These are phyloP conservation scores for Pseudolaguvia tuberculata DNA, from an alignment of 2,113 vertebrate species.

Conservation along the genomic window DNA sequence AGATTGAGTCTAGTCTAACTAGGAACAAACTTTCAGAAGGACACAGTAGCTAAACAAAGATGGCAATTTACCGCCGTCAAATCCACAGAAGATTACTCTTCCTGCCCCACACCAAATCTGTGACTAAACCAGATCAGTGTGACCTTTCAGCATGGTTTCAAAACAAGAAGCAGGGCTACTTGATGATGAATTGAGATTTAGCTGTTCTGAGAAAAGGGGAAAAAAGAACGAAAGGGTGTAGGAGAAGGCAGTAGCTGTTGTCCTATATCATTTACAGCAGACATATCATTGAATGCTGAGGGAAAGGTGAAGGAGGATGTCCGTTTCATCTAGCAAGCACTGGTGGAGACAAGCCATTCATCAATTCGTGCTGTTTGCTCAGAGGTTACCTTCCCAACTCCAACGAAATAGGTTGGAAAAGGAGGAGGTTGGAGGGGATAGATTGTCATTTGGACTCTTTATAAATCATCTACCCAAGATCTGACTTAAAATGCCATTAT, in stretches of 20 bases:
- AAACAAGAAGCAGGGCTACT: slow-evolving; percentile 43
- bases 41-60: slow-evolving; percentile 27
- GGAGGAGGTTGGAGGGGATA: slow-evolving; percentile 31
- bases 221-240: slow-evolving; percentile 34
- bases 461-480: slow-evolving; percentile 73
- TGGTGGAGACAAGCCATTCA: slow-evolving; percentile 73
- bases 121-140: slow-evolving; percentile 43
- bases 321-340: slow-evolving; percentile 68
- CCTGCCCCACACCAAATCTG: slow-evolving; percentile 41
- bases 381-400: slow-evolving; percentile 68
- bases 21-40: slow-evolving; percentile 43
- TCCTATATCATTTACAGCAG: slow-evolving; percentile 69
- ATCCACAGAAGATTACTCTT: slow-evolving; percentile 46
- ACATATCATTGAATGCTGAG: slow-evolving; percentile 64
- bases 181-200: slow-evolving; percentile 47
- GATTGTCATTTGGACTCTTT: slow-evolving; percentile 69
- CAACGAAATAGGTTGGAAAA: slow-evolving; percentile 69
- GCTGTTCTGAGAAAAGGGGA: slow-evolving; percentile 14
- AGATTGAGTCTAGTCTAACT: slow-evolving; percentile 35
- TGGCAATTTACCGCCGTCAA: slow-evolving; percentile 52
- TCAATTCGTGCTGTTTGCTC: slow-evolving; percentile 75
- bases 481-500: slow-evolving; percentile 66
- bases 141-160: slow-evolving; percentile 49
- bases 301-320: slow-evolving; percentile 76
- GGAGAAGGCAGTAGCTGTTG: slow-evolving; percentile 61